Base-by-base conservation (phyloP, 2,888 invertebrate species). In the Ceraclea dissimilis region DNA sequence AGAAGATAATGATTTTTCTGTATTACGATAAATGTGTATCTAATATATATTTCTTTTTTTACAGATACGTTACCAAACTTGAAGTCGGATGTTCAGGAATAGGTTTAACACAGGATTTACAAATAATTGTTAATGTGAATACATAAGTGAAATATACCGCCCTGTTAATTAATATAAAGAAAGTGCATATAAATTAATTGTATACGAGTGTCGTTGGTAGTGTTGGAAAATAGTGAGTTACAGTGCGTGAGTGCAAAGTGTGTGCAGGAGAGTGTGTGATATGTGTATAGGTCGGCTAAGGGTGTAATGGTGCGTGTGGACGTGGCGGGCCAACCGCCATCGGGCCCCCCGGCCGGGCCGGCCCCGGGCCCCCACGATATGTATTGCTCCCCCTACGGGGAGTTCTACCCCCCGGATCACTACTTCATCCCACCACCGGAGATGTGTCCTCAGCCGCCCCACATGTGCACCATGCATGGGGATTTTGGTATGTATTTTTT, bases 381-480 rank as follows among this genome's bases (percentile, higher is more conserved):
- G 51, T 58, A 58, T 56, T 60, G 65, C 65, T 60, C 70, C 20
- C 71, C 52, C 63, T 79, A 79, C 68, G 80, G 80, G 69, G 82
- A 82, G 70, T 74, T 70, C 66, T 82, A 81, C 72, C 77, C 77
- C 63, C 70, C 71, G 51, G 80, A 80, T 65, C 76, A 76, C 67
- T 81, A 79, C 72, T 81, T 75, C 71, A 73, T 76, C 67, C 73
- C 75, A 63, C 61, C 60, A 31, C 73, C 71, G 62, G 82, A 82
- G 68, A 76, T 82, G 73, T 85, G 85, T 67, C 82, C 84, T 60
- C 81, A 78, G 70, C 82, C 76, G 66, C 74, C 75, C 64, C 79
- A 78, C 66, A 81, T 86, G 77, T 86, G 86, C 75, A 80, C 85
- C 63, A 78, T 87, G 70, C 86, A 86, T 67, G 78, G 84, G 66